Conservation (phyloP, 1,140 invertebrate species). For the Dendroctonus valens region DNA sequence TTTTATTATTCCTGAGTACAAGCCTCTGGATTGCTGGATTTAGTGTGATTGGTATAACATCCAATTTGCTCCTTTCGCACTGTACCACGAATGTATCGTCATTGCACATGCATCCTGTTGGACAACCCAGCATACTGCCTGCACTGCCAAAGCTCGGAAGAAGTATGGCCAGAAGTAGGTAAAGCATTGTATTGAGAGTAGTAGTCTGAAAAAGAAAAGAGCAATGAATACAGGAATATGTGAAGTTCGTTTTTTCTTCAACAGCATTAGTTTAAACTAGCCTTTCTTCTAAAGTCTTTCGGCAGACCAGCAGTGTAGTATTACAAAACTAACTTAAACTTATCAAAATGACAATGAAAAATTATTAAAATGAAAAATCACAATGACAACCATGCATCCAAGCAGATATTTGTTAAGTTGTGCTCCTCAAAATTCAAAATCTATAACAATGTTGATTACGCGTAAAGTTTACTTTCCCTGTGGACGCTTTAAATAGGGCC, state of each 20-base stretch:
- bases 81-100: conserved; percentile 85
- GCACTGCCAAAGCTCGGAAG: conserved; percentile 46
- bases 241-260: no score
- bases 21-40: conserved; percentile 85
- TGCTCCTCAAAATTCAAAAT: no score
- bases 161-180: conserved; percentile 45
- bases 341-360: conserved; percentile 1
- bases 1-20: conserved; percentile 79
- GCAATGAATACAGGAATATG: background rate
- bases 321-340: background rate
- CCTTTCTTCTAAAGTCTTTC: no score
- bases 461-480: no score
- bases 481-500: no score
- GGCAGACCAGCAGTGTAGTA: no score
- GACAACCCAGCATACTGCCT: conserved; percentile 58
- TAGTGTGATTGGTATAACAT: conserved; percentile 86
- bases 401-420: no score
- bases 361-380: background rate
- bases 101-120: conserved; percentile 78
- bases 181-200: conserved; percentile 36
- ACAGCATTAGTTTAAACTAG: no score
- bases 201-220: conserved; percentile 48
- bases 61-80: conserved; percentile 79
- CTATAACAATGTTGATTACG: no score
- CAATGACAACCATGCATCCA: background rate